Percentiles rank a stretch among this genome's conserved stretches.
These are phyloP conservation scores for Dipodomys merriami DNA, from an alignment of 2,113 vertebrate species.

Conservation along the genomic window DNA sequence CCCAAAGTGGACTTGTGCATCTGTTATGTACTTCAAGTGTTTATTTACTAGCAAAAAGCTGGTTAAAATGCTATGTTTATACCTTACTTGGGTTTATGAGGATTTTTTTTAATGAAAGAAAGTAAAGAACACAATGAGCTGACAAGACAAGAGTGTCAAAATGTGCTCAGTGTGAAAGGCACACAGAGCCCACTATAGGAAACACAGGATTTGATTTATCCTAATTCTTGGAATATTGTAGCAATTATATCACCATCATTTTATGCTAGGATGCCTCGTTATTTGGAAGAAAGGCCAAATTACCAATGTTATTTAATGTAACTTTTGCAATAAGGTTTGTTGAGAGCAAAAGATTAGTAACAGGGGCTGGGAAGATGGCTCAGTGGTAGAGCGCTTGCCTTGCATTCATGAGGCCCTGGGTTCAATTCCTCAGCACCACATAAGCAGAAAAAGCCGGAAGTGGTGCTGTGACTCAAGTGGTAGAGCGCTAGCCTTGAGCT, in stretches of 20 bases:
- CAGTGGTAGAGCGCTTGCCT: too few species aligned
- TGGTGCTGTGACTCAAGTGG: too few species aligned
- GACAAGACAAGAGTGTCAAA: slow-evolving; percentile 55
- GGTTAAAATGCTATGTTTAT: slow-evolving; percentile 67
- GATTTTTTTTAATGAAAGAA: background rate
- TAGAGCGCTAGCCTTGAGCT: too few species aligned
- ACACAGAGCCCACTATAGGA: slow-evolving; percentile 30
- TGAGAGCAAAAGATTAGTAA: background rate
- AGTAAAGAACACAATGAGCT: slow-evolving; percentile 56
- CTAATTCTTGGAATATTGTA: background rate
- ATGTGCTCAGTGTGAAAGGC: slow-evolving; percentile 48
- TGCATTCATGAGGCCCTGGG: too few species aligned
- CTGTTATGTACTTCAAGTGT: slow-evolving; percentile 77
- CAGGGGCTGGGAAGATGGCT: too few species aligned
- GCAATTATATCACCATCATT: background rate
- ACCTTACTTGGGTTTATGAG: slow-evolving; percentile 63
- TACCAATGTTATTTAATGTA: slow-evolving; percentile 21
- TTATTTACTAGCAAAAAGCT: slow-evolving; percentile 80
- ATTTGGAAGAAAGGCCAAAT: background rate
- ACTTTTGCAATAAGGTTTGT: slow-evolving; percentile 13
- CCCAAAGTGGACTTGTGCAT: slow-evolving; percentile 67
- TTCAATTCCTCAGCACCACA: too few species aligned
- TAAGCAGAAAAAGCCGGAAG: too few species aligned
- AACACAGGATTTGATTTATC: background rate
- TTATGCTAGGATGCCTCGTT: background rate